phyloP scores from a whole-genome alignment of 2,113 vertebrate species.

The Corythornis cristatus region DNA sequence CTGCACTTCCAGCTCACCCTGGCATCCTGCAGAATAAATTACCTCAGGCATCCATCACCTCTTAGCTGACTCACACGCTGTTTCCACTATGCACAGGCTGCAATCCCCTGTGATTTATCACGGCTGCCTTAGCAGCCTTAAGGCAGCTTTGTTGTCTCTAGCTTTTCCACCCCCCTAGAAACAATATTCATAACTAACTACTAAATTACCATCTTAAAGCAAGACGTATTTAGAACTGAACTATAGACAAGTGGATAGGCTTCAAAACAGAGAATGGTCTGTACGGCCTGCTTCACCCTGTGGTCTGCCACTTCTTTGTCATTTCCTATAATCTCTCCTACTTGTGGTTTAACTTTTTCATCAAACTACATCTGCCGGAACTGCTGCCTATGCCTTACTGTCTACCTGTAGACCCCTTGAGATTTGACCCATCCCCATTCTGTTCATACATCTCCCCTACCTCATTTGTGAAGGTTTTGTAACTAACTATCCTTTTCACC shows the following conservation, averaged over 20 bases:
- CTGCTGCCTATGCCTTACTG: not conserved
- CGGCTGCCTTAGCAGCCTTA: not conserved
- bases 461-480: not conserved
- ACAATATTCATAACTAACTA: not conserved
- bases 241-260: not conserved
- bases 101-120: not conserved
- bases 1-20: not conserved
- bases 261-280: not conserved
- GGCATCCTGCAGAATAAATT: slow-evolving; percentile 2
- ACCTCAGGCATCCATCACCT: not conserved
- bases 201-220: not conserved
- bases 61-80: not conserved
- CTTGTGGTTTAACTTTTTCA: not conserved
- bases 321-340: not conserved
- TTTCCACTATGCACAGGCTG: not conserved
- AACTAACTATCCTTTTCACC: not conserved
- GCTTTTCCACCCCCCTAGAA: not conserved
- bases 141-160: not conserved
- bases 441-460: not conserved
- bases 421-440: not conserved
- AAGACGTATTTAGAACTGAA: not conserved
- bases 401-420: not conserved
- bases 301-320: not conserved
- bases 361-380: not conserved
- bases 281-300: rapidly evolving